Base-by-base conservation (phyloP, 2,888 invertebrate genomes). In the Fragum sueziense region DNA sequence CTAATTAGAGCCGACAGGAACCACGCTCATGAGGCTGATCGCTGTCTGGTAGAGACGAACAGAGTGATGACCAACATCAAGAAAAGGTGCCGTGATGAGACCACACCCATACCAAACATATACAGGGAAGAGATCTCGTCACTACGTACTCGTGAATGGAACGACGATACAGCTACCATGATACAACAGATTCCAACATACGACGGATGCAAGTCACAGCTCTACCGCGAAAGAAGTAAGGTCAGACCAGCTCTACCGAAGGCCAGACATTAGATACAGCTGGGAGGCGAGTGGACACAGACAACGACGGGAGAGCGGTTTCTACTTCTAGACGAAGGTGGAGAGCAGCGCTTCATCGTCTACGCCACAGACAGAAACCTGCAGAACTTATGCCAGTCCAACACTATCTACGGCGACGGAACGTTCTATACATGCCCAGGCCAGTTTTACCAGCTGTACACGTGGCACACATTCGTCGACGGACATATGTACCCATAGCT, bases 371-470 rank as follows among this genome's bases (percentile, higher is more conserved):
- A n/a, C n/a, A n/a, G n/a, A 33, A 27, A 74, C 74, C 57, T 70
- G 2, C 47, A n/a, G 11, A 61, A 79, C 47, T 57, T 70, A 17
- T 47, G 59, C 9, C 33, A 2, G 7, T 41, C 51, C 17, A 17
- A 61, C 25, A 68, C 57, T 29, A n/a, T 75, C 4, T 75, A 72
- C 29, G 59, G 33, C n/a, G 79, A 72, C 37, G 79, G 75, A 31
- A 79, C 75, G 20, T 79, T 75, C 41, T 79, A 70, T 37, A 33
- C 70, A 6, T 75, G 79, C 41, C 72, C 72, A 34, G 41, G 33
- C 17, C 51, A 62, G 1, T 81, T 81, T 47, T 31, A 61, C 61
- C 68, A 74, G 65, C n/a, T 77, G 6, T 76, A 73, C 57, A 67
- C 77, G 14, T 22, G 70, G 9, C 77, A 81, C 57, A 75, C 65